A percentile compares a stretch with the other conserved stretches of the same genome.
phyloP scores from a whole-genome alignment of 2,113 vertebrate genomes.

The Anas platyrhynchos region DNA sequence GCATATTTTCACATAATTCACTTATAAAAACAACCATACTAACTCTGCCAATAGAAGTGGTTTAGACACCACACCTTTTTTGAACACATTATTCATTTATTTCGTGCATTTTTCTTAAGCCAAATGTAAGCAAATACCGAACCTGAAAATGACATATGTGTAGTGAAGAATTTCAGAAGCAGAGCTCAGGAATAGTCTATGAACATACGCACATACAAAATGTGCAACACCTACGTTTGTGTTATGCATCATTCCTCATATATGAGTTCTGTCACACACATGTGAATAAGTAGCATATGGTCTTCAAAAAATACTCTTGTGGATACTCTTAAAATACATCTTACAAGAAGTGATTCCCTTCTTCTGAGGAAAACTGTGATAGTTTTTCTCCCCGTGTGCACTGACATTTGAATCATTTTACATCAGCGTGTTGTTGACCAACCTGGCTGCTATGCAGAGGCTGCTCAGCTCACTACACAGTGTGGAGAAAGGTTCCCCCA shows the following conservation, averaged over 20 bases:
- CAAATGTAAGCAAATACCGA: background rate
- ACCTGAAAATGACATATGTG: conserved; percentile 5
- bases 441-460: background rate
- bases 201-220: conserved; percentile 61
- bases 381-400: background rate
- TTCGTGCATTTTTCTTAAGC: background rate
- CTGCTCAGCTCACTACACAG: background rate
- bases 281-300: conserved; percentile 67
- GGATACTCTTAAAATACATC: conserved; percentile 56
- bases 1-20: background rate
- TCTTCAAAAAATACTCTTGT: conserved; percentile 55
- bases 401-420: background rate
- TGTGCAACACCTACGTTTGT: conserved; percentile 65
- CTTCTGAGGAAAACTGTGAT: conserved; percentile 6
- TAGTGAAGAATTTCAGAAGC: conserved; percentile 28
- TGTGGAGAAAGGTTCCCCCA: background rate
- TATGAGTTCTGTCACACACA: conserved; percentile 57
- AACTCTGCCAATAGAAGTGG: background rate
- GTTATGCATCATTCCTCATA: conserved; percentile 50
- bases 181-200: background rate
- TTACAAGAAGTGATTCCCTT: conserved; percentile 25
- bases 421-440: rapidly evolving
- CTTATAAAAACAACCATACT: background rate
- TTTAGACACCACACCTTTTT: background rate
- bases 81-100: background rate